phyloP scores from a whole-genome alignment of 2,797 vertebrate genomes.

The Molossus alvarezi region DNA sequence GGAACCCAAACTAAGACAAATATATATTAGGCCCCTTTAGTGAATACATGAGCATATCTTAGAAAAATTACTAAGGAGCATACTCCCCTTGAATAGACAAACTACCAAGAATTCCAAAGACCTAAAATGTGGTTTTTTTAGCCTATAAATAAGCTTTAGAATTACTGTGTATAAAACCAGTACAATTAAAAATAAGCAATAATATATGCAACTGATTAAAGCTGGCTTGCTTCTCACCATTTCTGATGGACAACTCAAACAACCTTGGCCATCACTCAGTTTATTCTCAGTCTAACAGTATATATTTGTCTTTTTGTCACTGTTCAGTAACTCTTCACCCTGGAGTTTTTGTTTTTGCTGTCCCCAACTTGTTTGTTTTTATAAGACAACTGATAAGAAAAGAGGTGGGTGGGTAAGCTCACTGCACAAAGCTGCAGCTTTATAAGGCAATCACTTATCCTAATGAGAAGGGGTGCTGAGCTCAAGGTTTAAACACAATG shows the following conservation, averaged over 20 bases:
- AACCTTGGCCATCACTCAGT: not conserved
- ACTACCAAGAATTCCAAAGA: constrained; percentile 45
- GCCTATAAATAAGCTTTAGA: constrained; percentile 32
- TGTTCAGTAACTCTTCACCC: constrained; percentile 60
- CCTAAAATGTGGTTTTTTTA: not conserved
- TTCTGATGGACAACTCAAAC: constrained; percentile 13
- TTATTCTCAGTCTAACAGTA: constrained; percentile 47
- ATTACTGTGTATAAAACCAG: constrained; percentile 14
- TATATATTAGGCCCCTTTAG: not conserved
- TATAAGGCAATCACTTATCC: constrained; percentile 61
- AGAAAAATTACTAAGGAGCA: constrained; percentile 44
- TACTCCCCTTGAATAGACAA: constrained; percentile 49
- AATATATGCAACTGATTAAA: constrained; percentile 21
- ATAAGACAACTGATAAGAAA: constrained; percentile 58
- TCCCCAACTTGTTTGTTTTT: constrained; percentile 64
- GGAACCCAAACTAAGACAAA: constrained; percentile 41
- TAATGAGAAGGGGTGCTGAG: constrained; percentile 64
- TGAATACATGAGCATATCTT: constrained; percentile 47
- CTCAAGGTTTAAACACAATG: constrained; percentile 65
- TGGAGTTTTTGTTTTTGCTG: constrained; percentile 39
- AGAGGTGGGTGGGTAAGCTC: constrained; percentile 31
- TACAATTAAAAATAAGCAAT: constrained; percentile 62
- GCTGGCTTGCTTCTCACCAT: not conserved
- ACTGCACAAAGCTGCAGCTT: constrained; percentile 58
- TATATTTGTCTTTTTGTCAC: constrained; percentile 52